Evolutionary conservation across 2,888 invertebrate species (phyloP), one percentile per base, ranked within the genome.

Genomic region (Drosophila colorata): DNA sequence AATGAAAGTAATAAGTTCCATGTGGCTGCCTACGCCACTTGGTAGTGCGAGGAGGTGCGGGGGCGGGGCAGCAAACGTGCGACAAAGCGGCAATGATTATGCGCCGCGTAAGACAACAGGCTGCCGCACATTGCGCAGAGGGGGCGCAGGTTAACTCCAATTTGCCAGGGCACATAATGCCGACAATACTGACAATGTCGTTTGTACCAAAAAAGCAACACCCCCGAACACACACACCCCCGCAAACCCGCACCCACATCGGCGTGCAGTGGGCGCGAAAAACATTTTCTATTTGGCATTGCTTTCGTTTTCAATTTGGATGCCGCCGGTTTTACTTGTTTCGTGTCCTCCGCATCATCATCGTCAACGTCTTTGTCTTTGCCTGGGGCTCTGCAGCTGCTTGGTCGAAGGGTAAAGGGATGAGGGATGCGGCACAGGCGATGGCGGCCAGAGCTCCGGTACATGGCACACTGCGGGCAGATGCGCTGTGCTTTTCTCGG

Each of bases 1-100:
- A 83, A 84, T 84, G 82, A 84, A 84, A 81, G 83, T 87, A 84
- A 83, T 83, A 84, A 84, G 83, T 87, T 83, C 85, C 83, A 79
- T 85, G 87, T 85, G 87, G 87, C 79, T 83, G 83, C 66, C 76
- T 85, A 59, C 61, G 28, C 43, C 25, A 20, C 40, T 28, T 25
- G 13, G 7, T 13, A 28, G 37, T 28, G 28, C 11, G 1, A 16
- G 23, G 14, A 18, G 8, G 31, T 1, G 25, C 7, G 31, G 55
- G 33, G 49, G 41, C 23, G 47, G 47, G 43, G 16, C 59, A 66
- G 69, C 77, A 76, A 87, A 80, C 83, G 85, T 83, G 85, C 84
- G 88, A 86, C 87, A 85, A 85, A 85, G 64, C 88, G 88, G 87
- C 88, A 80, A 86, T 88, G 87, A 88, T 85, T 85, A 86, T 71